Percentiles rank a stretch among this genome's conserved stretches.
Conservation (phyloP, 2,113 vertebrate species). For the Passerina amoena region DNA sequence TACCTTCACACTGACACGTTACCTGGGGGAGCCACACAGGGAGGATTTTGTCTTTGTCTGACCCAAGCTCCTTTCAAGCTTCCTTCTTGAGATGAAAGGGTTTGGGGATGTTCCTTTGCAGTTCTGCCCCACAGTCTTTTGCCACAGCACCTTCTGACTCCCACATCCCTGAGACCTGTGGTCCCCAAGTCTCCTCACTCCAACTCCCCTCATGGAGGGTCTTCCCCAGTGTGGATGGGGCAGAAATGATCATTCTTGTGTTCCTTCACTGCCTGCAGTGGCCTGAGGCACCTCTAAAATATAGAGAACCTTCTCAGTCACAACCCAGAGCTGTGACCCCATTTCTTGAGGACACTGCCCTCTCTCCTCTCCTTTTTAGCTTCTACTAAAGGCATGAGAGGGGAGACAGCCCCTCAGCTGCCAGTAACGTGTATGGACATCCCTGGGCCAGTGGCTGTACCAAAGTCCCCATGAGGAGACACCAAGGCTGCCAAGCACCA, state of each 20-base stretch:
- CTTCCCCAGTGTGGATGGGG: not conserved
- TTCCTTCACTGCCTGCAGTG: not conserved
- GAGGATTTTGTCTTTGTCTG: not conserved
- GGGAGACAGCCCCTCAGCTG: not conserved
- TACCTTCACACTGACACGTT: not conserved
- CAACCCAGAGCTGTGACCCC: not conserved
- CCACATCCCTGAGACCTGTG: not conserved
- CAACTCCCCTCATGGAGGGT: not conserved
- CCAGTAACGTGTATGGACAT: not conserved
- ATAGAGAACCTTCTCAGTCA: not conserved
- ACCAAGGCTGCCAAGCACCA: not conserved
- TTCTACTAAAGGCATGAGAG: not conserved
- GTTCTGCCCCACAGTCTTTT: not conserved
- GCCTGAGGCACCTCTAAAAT: not conserved
- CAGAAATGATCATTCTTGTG: not conserved
- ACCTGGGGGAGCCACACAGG: not conserved
- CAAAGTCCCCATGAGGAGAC: not conserved
- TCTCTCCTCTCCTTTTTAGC: not conserved
- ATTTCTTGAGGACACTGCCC: not conserved
- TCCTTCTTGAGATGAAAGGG: not conserved
- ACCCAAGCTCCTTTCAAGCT: not conserved
- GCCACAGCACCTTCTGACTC: not conserved
- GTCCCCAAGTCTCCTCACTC: rapidly evolving
- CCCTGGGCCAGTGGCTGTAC: not conserved
- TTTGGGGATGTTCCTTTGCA: not conserved